Percentiles rank a stretch among this genome's conserved stretches.
Conservation (phyloP, 2,888 invertebrate species). For the Ceraclea dissimilis region DNA sequence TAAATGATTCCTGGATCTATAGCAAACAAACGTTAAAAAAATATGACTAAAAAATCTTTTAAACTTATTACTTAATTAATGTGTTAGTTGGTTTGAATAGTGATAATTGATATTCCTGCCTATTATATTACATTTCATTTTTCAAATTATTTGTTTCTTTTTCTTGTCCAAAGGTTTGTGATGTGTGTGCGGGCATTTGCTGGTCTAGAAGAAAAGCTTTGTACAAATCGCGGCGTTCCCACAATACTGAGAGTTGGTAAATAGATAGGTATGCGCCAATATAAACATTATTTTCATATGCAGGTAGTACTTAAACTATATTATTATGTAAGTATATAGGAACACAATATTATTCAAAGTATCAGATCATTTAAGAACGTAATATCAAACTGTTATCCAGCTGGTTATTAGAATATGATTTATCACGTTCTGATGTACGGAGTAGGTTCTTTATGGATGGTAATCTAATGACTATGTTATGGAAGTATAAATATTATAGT, state of each 20-base stretch:
- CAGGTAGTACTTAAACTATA: not conserved
- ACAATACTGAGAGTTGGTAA: no score
- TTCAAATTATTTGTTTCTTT: no score
- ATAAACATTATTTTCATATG: not conserved
- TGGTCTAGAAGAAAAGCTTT: not conserved
- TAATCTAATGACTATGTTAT: not conserved
- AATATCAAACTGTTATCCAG: constrained; percentile 5
- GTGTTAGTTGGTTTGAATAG: no score
- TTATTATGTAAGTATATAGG: no score
- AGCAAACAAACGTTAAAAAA: no score
- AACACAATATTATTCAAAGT: not conserved
- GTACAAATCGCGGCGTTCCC: not conserved
- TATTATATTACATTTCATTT: no score
- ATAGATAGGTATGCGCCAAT: not conserved
- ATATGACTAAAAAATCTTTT: no score
- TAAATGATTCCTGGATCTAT: no score
- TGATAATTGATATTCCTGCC: no score
- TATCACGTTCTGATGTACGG: constrained; percentile 17
- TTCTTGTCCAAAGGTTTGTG: not conserved
- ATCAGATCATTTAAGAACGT: not conserved
- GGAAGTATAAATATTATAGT: not conserved
- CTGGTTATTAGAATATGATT: constrained; percentile 22
- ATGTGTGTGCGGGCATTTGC: not conserved
- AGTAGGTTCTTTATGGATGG: constrained; percentile 7
- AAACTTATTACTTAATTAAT: no score